A percentile compares a stretch with the other conserved stretches of the same genome.
Conservation (phyloP, 2,113 vertebrate species). For the Australoheros scitulus region DNA sequence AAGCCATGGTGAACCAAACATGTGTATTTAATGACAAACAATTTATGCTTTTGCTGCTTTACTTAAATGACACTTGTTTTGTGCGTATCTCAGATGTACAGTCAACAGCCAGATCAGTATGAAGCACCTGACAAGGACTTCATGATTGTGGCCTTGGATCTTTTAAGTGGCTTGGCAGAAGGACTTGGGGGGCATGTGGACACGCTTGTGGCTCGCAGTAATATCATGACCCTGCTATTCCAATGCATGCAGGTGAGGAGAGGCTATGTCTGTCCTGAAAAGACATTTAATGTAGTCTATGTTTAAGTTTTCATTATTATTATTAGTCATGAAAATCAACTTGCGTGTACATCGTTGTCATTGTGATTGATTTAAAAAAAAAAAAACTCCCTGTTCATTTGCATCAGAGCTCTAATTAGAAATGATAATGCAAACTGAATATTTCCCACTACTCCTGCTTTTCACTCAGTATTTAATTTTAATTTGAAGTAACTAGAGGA, state of each 20-base stretch:
- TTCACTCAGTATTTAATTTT: not conserved
- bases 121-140: conserved; percentile 97
- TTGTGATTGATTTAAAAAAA: too few relatives aligned
- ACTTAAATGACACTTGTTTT: not conserved
- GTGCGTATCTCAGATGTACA: conserved; percentile 88
- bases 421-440: not conserved
- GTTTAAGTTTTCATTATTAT: not conserved
- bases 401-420: not conserved
- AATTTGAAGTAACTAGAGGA: not conserved
- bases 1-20: conserved; percentile 88
- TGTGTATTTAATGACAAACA: not conserved
- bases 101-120: conserved; percentile 94
- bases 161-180: conserved; percentile 93
- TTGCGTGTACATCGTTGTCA: not conserved
- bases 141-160: conserved; percentile 95
- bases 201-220: conserved; percentile 91
- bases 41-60: not conserved
- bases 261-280: not conserved
- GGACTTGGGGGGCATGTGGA: conserved; percentile 91
- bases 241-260: conserved; percentile 93
- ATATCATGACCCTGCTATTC: conserved; percentile 95
- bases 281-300: not conserved
- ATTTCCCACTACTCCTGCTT: not conserved
- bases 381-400: not conserved
- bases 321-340: not conserved